Percentiles rank a stretch among this genome's conserved stretches.
Evolutionary conservation across 2,113 vertebrate species (phyloP).

Genomic region (Athene cunicularia): DNA sequence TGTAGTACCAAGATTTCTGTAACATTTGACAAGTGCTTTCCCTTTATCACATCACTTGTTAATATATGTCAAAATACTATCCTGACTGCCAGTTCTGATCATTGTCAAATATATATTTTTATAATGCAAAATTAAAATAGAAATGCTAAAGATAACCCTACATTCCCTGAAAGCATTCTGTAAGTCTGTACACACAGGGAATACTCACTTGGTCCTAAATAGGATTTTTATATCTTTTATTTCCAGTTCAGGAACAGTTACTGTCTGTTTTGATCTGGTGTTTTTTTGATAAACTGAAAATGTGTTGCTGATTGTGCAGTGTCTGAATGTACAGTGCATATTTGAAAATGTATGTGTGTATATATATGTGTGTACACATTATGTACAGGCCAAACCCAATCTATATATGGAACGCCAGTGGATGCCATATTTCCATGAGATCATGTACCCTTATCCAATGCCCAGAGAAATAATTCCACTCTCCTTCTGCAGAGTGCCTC

Average conservation of each 20-base stretch:
- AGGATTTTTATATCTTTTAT: not conserved
- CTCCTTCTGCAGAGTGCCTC: not conserved
- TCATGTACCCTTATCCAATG: not conserved
- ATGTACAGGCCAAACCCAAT: not conserved
- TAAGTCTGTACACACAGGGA: not conserved
- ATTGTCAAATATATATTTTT: not conserved
- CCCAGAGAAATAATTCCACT: not conserved
- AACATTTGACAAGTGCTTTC: not conserved
- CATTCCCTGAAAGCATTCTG: not conserved
- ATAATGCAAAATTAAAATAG: not conserved
- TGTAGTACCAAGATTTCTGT: not conserved
- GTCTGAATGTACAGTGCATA: not conserved
- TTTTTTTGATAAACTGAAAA: not conserved
- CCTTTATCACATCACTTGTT: not conserved
- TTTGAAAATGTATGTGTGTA: not conserved
- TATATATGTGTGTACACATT: not conserved
- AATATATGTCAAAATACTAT: not conserved
- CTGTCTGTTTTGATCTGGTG: not conserved
- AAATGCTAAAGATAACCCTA: not conserved
- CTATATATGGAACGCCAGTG: not conserved
- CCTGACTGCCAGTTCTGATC: not conserved
- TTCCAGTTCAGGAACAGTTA: not conserved
- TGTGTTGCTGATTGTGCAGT: not conserved
- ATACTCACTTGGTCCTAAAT: not conserved
- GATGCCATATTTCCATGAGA: not conserved